Evolutionary conservation across 2,797 vertebrate genomes (phyloP).

Genomic region (Neostethus bicornis): DNA sequence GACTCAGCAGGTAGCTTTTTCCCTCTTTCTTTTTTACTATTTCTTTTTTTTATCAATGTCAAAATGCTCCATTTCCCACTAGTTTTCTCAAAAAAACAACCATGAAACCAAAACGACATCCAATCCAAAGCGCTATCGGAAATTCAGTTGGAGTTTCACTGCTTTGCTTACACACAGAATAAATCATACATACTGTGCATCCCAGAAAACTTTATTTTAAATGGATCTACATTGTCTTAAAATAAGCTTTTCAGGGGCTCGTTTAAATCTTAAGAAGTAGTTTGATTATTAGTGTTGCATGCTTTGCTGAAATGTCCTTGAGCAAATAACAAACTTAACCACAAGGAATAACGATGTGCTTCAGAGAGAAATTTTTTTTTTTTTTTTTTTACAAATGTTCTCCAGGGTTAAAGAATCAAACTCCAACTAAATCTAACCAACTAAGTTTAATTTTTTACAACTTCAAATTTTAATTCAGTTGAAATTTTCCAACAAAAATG

Average conservation of each 20-base stretch:
- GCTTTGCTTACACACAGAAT: conserved; percentile 14
- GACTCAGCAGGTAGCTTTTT: neutral
- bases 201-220: conserved; percentile 2
- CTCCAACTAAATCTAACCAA: conserved; percentile 34
- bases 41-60: neutral
- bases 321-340: conserved; percentile 37
- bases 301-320: conserved; percentile 9
- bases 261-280: neutral
- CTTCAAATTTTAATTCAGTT: too few species aligned
- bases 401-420: conserved; percentile 27
- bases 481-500: neutral
- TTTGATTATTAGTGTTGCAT: conserved; percentile 6
- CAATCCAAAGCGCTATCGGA: conserved; percentile 1
- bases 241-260: neutral
- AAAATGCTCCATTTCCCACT: neutral
- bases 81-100: conserved; percentile 17
- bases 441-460: conserved; percentile 5
- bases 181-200: conserved; percentile 7
- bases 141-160: conserved; percentile 11
- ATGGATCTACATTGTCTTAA: neutral
- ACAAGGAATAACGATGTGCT: conserved; percentile 19
- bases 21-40: neutral
- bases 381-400: too few species aligned
- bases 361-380: conserved; percentile 39
- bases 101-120: conserved; percentile 23